Evolutionary conservation across 2,888 invertebrate genomes (phyloP), one percentile per base, ranked within the genome.

Genomic region (Cryptocephalus moraei): DNA sequence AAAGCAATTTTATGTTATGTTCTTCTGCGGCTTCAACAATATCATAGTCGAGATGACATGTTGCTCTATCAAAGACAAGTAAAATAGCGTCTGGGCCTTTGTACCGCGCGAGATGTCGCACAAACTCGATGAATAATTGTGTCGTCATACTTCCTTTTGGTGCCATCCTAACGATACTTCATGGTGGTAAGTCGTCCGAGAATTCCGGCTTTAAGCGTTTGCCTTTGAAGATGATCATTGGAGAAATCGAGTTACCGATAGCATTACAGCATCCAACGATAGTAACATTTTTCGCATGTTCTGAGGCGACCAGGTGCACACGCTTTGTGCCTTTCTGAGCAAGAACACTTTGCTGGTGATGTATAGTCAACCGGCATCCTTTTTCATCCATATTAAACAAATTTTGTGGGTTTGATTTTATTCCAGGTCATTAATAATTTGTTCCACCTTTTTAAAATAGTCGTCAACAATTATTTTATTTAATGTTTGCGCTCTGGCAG

Each of bases 21-120:
- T 53, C 45, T 12, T 62, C 62, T 36, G 64, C 62, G 11, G 47
- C 56, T 10, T 61, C 61, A 9, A 59, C 61, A 49, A 66, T 62
- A 13, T 47, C 52, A 33, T 50, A 41, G 49, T 63, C 59, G 22
- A 64, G 50, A 49, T 63, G 65, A 46, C 47, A 58, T 39, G 56
- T 48, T 33, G 62, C 62, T 40, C 57, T 61, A 54, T 64, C 60
- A 56, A 62, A 61, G 43, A 62, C 56, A 12, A 63, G 43, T n/a
- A 62, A 39, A 9, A 39, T 33, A 45, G 48, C 41, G n/a, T 58
- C 58, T 9, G 48, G 33, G 10, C 52, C 13, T 51, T 56, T 62
- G 41, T 50, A 58, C 48, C 57, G 54, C 4, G 52, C 49, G 32
- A 61, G 56, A 54, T 64, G 60, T 9, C 57, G 42, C 14, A 62